phyloP scores from a whole-genome alignment of 37 sponge, comb jelly and placozoan genomes.

The Agelas oroides region DNA sequence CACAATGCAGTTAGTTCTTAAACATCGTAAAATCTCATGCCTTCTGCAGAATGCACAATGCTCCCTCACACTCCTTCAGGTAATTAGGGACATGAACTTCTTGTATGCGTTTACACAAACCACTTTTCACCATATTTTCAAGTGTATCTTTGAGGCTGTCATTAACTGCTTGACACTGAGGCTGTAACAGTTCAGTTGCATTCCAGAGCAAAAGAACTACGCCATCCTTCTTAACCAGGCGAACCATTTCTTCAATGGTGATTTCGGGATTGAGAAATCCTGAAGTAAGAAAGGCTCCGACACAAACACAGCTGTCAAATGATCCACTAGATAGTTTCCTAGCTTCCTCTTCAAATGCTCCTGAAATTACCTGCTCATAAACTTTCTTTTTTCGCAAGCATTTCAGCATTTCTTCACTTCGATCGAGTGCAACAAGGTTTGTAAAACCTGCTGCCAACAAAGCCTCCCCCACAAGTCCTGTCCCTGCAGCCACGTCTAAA shows the following conservation, averaged over 20 bases:
- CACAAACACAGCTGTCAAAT: conserved; percentile 43
- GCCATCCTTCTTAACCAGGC: conserved; percentile 35
- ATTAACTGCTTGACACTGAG: conserved; percentile 16
- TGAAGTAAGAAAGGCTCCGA: conserved; percentile 48
- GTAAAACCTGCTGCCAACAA: conserved; percentile 30
- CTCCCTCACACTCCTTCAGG: conserved; percentile 30
- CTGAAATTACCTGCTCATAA: conserved; percentile 14
- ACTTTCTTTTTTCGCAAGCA: conserved; percentile 17
- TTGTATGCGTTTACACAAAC: conserved; percentile 12
- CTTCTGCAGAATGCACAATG: conserved; percentile 7
- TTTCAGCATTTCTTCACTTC: conserved; percentile 38
- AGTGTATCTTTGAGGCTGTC: conserved; percentile 6
- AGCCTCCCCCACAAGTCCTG: conserved; percentile 51
- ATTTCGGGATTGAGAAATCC: conserved; percentile 37
- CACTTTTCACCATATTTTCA: not conserved
- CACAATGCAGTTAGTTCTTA: no score
- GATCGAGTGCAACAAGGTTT: conserved; percentile 42
- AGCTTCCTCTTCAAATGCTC: conserved; percentile 45
- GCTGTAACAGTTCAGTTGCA: conserved; percentile 23
- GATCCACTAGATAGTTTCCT: conserved; percentile 18
- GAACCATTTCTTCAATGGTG: conserved; percentile 32
- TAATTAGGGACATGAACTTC: conserved; percentile 19
- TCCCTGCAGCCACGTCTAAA: conserved; percentile 50
- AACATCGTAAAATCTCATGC: no score
- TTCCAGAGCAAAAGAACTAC: conserved; percentile 37